Evolutionary conservation across 2,888 invertebrate genomes (phyloP), one percentile per base, ranked within the genome.

Genomic region (Drosophila diplacantha): DNA sequence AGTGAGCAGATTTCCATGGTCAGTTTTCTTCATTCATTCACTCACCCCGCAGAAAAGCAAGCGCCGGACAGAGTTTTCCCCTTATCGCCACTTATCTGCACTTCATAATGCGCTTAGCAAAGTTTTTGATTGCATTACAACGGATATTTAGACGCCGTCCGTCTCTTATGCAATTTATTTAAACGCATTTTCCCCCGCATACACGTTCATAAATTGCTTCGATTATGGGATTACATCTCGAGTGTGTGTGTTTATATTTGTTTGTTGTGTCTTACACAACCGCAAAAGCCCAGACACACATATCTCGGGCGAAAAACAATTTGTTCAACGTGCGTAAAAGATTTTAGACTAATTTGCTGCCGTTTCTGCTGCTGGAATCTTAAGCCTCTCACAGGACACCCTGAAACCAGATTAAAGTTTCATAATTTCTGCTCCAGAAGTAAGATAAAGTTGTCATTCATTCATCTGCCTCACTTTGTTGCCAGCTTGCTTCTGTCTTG

Each of bases 1-100:
- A 72, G 66, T 84, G 74, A 79, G 69, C 79, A 79, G 63, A 72
- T 75, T 72, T 67, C 75, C 81, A 81, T 76, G 80, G 76, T 73
- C 80, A 79, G 58, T 35, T 39, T 24, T 12, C 46, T 20, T 32
- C 26, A 16, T 1, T 29, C 46, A 32, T 5, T 16, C n/a, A 18
- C 3, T 34, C 34, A 38, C 12, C 12, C 38, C 18, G 12, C 20
- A 16, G n/a, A 32, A 16, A 16, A 5, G 4, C 16, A 16, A 4
- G 12, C 18, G 3, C 8, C 29, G 11, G 29, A 29, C 29, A 31
- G 18, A 31, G 31, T 31, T 18, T 56, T 56, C 7, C 47, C 16
- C 7, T 44, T 39, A 29, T 31, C 39, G 26, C 16, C 26, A 18
- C 44, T 29, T 44, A 50, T 38, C 51, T 20, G 5, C 54, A 43